Evolutionary conservation across 2,888 invertebrate species (phyloP), one percentile per base, ranked within the genome.

Genomic region (Callyntrura guangdongensis): DNA sequence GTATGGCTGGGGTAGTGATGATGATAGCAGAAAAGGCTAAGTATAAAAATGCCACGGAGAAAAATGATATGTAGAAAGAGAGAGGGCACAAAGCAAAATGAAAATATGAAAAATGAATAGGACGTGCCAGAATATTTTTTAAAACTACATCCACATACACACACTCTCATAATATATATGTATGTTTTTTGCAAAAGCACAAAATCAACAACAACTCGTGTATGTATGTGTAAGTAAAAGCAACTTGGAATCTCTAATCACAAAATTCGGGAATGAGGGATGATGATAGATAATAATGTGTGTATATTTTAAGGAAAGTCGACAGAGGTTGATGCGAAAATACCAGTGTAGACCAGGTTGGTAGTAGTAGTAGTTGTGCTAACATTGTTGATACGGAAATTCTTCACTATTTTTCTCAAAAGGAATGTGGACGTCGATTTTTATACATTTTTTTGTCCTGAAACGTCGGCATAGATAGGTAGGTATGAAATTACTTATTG

Each of bases 61-160:
- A 22, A 27, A 67, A 67, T 11, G 12, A 12, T 36, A 36, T 36
- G 27, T 27, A 45, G 12, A 22, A 22, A 9, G 64, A 59, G 47
- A 25, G 47, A 82, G 45, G 59, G n/a, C 20, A 53, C 27, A 74
- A 74, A 83, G 49, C 56, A 25, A 84, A 69, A 86, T 86, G 86
- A 86, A 86, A 25, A 84, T 53, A 86, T 77, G 86, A 86, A 86
- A 86, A 86, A 86, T 86, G 86, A 77, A 86, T 77, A 61, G 86
- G 59, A 86, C 86, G 86, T 86, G 86, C 47, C 59, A 77, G 86
- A 74, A 86, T 86, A 53, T 36, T 36, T 36, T 36, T 36, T 61
- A 53, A 77, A 77, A 77, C 64, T 61, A 61, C 64, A 67, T 9
- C 11, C 27, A 27, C 27, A 14, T n/a, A 53, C 53, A 53, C 53